These are phyloP conservation scores for Zaprionus obscuricornis DNA, from an alignment of 2,888 invertebrate genomes.

Conservation along the genomic window DNA sequence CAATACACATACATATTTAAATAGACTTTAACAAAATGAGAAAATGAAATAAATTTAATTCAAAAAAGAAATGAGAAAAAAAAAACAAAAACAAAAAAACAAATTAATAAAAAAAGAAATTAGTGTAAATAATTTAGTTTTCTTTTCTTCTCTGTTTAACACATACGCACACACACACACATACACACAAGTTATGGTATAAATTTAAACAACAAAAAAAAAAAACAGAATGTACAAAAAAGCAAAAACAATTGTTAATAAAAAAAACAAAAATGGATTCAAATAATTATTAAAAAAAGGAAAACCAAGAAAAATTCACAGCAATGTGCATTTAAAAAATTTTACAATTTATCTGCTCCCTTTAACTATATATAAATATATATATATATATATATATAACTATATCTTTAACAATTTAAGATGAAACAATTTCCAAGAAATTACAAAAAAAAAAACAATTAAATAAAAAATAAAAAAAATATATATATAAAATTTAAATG, in stretches of 20 bases:
- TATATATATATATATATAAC: neutral
- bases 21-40: slow-evolving; percentile 64
- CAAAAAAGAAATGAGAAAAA: slow-evolving; percentile 54
- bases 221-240: slow-evolving; percentile 69
- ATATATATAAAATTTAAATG: neutral
- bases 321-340: slow-evolving; percentile 63
- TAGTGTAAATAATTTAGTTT: slow-evolving; percentile 77
- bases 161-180: slow-evolving; percentile 58
- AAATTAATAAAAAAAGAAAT: slow-evolving; percentile 17
- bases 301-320: slow-evolving; percentile 36
- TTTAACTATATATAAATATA: neutral
- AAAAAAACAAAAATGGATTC: slow-evolving; percentile 51
- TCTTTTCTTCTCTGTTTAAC: too few species aligned
- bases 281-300: slow-evolving; percentile 49
- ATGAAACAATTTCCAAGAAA: neutral
- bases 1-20: slow-evolving; percentile 48
- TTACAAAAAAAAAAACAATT: neutral
- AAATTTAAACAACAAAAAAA: slow-evolving; percentile 64
- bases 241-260: slow-evolving; percentile 71
- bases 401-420: neutral
- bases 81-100: too few species aligned
- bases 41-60: slow-evolving; percentile 56
- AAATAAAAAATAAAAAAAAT: neutral
- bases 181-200: slow-evolving; percentile 53
- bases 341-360: slow-evolving; percentile 26